Percentiles rank a stretch among this genome's conserved stretches.
Evolutionary conservation across 2,113 vertebrate species (phyloP).

Genomic region (Gnathonemus echidnorhynchus): DNA sequence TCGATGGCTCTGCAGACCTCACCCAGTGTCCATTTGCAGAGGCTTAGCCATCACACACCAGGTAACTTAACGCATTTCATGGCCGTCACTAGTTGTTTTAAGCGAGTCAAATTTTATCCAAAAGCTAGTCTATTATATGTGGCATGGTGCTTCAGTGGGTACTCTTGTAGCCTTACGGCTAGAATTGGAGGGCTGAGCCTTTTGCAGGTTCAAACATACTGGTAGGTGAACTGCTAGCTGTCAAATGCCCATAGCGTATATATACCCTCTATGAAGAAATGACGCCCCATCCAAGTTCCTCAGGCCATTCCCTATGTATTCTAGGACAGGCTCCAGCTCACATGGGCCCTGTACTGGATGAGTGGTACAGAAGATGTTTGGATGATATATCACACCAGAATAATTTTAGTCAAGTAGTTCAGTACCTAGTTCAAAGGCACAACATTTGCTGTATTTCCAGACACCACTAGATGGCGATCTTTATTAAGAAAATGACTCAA

Average conservation of each 20-base stretch:
- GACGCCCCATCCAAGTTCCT: neutral
- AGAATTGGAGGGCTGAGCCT: neutral
- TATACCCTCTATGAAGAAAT: neutral
- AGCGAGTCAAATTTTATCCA: neutral
- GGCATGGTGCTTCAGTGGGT: neutral
- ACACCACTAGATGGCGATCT: too few species aligned
- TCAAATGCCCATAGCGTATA: neutral
- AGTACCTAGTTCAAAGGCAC: neutral
- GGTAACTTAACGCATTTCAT: slow-evolving; percentile 20
- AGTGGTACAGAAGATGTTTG: neutral
- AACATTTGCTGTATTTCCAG: neutral
- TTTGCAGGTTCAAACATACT: neutral
- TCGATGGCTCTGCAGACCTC: slow-evolving; percentile 25
- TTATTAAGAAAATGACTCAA: too few species aligned
- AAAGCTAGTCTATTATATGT: neutral
- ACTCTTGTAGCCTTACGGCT: neutral
- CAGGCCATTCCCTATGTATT: neutral
- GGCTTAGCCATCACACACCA: slow-evolving; percentile 48
- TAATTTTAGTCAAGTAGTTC: neutral
- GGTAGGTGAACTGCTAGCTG: neutral
- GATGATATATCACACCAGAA: neutral
- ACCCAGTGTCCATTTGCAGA: slow-evolving; percentile 40
- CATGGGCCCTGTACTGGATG: neutral
- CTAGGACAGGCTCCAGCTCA: neutral
- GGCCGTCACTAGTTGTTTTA: neutral